Conservation (phyloP, 2,113 vertebrate genomes). For the Numenius arquata region DNA sequence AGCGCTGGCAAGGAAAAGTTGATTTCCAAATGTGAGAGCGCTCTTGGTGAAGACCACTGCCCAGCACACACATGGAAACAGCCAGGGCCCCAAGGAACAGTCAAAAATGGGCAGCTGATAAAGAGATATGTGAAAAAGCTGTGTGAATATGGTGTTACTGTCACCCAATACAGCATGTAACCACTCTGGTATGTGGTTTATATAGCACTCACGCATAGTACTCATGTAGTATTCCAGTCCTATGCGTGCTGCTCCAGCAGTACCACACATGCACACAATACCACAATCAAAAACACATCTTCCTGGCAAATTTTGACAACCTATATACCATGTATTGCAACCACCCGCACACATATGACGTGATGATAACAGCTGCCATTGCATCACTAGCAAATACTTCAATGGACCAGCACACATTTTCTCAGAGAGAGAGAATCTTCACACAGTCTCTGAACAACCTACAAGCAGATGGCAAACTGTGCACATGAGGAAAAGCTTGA, state of each 20-base stretch:
- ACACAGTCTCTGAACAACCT: slow-evolving; percentile 50
- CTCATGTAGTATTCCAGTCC: slow-evolving; percentile 57
- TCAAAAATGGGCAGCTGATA: slow-evolving; percentile 49
- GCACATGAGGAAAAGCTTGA: slow-evolving; percentile 51
- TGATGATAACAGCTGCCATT: slow-evolving; percentile 69
- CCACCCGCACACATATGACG: slow-evolving; percentile 65
- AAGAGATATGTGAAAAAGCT: slow-evolving; percentile 59
- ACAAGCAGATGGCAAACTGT: slow-evolving; percentile 59
- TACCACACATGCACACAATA: slow-evolving; percentile 67
- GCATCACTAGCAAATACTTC: slow-evolving; percentile 64
- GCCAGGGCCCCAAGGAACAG: background rate
- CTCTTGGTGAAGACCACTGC: background rate
- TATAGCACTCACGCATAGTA: slow-evolving; percentile 61
- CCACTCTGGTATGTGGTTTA: slow-evolving; percentile 66
- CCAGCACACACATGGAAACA: slow-evolving; percentile 28
- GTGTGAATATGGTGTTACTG: slow-evolving; percentile 59
- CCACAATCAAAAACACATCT: slow-evolving; percentile 70
- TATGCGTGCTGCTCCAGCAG: slow-evolving; percentile 67
- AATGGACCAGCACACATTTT: slow-evolving; percentile 56
- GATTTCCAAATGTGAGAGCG: background rate
- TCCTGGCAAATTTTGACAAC: slow-evolving; percentile 65
- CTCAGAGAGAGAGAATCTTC: slow-evolving; percentile 59
- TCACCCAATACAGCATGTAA: slow-evolving; percentile 67
- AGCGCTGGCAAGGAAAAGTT: background rate
- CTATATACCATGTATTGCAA: slow-evolving; percentile 64